A percentile compares a stretch with the other conserved stretches of the same genome.
phyloP scores from a whole-genome alignment of 2,888 invertebrate genomes.

The Hydrotaea diabolus region DNA sequence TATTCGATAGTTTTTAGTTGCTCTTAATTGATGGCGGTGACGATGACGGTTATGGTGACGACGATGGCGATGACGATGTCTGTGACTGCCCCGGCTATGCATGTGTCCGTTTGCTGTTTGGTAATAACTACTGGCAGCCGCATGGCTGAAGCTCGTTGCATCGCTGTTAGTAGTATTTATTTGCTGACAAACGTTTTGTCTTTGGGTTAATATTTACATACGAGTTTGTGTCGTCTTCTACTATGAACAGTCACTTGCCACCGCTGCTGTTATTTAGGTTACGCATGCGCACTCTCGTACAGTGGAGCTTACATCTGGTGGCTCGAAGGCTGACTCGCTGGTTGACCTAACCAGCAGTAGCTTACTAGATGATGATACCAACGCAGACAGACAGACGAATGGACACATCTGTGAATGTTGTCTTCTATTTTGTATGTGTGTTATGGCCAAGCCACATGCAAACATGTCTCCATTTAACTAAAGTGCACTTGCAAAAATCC shows the following conservation, averaged over 20 bases:
- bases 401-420: neutral
- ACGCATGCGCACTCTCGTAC: constrained; percentile 55
- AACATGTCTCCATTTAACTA: constrained; percentile 7
- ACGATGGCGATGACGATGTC: neutral
- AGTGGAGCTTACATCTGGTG: neutral
- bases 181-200: constrained; percentile 7
- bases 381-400: neutral
- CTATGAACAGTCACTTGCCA: neutral
- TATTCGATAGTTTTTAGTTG: neutral
- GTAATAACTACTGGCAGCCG: neutral
- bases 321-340: neutral
- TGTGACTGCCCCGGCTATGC: neutral
- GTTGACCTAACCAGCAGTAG: constrained; percentile 4
- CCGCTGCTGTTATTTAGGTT: constrained; percentile 55
- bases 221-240: neutral
- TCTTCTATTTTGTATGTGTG: neutral
- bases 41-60: neutral
- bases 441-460: constrained; percentile 33
- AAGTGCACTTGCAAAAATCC: neutral
- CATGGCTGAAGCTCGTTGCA: neutral
- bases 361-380: too few species aligned
- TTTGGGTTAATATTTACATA: constrained; percentile 8
- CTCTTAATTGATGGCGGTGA: constrained; percentile 12
- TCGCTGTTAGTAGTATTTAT: neutral
- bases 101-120: neutral